Percentiles rank a stretch among this genome's conserved stretches.
These are phyloP conservation scores for Sylvilagus bachmani DNA, from an alignment of 2,113 vertebrate species.

Conservation along the genomic window DNA sequence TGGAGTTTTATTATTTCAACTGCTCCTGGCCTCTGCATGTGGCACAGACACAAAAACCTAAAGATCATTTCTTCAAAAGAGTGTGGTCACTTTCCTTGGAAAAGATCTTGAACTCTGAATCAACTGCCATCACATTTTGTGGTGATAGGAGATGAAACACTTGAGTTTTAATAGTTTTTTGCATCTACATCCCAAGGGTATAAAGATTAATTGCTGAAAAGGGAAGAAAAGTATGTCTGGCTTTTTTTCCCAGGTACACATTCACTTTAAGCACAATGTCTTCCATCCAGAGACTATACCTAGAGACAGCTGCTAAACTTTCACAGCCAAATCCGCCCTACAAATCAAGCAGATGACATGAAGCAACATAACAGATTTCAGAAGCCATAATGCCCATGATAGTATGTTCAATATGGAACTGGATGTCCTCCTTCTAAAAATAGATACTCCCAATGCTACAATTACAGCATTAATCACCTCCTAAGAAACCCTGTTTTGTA, in stretches of 20 bases:
- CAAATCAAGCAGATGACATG: slow-evolving; percentile 32
- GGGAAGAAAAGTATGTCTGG: background rate
- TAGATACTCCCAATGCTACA: background rate
- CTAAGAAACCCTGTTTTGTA: background rate
- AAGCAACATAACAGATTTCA: background rate
- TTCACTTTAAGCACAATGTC: background rate
- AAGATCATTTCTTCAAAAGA: slow-evolving; percentile 60
- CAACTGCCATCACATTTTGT: slow-evolving; percentile 32
- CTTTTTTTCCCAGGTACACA: background rate
- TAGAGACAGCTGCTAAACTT: background rate
- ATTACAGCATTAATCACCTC: background rate
- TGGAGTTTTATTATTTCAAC: slow-evolving; percentile 4
- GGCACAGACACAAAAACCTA: slow-evolving; percentile 49
- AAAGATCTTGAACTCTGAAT: background rate
- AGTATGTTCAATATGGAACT: slow-evolving; percentile 41
- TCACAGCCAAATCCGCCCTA: background rate
- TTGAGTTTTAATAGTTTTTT: slow-evolving; percentile 42
- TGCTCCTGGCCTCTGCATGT: background rate
- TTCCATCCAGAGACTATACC: background rate
- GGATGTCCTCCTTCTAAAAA: slow-evolving; percentile 13
- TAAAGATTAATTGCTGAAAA: background rate
- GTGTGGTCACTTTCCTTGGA: slow-evolving; percentile 20
- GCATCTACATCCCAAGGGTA: slow-evolving; percentile 28
- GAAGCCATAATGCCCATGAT: background rate
- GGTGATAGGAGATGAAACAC: background rate